A percentile compares a stretch with the other conserved stretches of the same genome.
These are phyloP conservation scores for Pomatostomus ruficeps DNA, from an alignment of 2,113 vertebrate genomes.

Conservation along the genomic window DNA sequence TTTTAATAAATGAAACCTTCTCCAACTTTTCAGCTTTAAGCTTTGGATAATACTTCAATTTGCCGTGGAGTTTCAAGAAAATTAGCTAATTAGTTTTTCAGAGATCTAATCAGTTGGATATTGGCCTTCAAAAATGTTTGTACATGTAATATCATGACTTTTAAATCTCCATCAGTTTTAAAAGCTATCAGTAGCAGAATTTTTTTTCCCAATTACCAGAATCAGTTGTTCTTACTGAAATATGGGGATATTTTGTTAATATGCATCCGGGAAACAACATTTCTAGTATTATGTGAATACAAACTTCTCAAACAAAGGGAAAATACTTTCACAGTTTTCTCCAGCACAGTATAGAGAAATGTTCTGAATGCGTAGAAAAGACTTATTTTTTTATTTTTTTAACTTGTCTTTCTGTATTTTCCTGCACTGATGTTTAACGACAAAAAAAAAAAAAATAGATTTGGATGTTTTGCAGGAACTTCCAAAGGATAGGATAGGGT, in stretches of 20 bases:
- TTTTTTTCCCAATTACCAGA: background rate
- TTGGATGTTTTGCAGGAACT: background rate
- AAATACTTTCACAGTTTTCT: background rate
- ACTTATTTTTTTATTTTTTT: background rate
- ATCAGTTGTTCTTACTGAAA: background rate
- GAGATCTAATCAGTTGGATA: slow-evolving; percentile 23
- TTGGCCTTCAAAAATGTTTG: slow-evolving; percentile 25
- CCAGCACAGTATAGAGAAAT: background rate
- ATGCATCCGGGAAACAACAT: background rate
- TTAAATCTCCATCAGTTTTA: background rate
- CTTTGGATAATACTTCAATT: slow-evolving; percentile 12
- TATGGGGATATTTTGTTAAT: background rate
- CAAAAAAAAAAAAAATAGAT: background rate
- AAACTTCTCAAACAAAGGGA: background rate
- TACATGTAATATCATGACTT: background rate
- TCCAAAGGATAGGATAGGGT: background rate
- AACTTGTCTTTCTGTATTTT: background rate
- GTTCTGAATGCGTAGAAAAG: background rate
- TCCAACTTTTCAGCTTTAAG: slow-evolving; percentile 8
- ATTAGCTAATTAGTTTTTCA: slow-evolving; percentile 39
- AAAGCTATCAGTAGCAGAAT: background rate
- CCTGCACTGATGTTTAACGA: background rate
- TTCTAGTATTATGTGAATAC: background rate
- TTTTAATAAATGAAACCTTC: background rate
- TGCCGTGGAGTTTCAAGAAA: slow-evolving; percentile 26